phyloP scores from a whole-genome alignment of 2,888 invertebrate species.

The Epinotia ramella region DNA sequence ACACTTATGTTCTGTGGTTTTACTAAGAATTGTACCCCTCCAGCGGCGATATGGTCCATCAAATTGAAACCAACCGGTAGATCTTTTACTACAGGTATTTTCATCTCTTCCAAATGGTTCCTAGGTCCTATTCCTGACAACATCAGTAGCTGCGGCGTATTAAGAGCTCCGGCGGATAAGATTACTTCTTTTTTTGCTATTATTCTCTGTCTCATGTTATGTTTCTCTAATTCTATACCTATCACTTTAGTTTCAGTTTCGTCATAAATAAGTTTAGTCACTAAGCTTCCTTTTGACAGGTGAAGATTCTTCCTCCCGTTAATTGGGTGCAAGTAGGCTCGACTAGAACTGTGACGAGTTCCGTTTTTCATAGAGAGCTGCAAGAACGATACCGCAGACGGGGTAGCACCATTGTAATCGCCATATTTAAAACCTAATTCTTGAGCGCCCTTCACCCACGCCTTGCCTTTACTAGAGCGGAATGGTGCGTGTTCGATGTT shows the following conservation, averaged over 20 bases:
- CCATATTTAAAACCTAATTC: constrained; percentile 86
- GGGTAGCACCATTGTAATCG: constrained; percentile 87
- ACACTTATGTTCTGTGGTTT: constrained; percentile 67
- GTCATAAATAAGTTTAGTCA: constrained; percentile 85
- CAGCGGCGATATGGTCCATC: constrained; percentile 89
- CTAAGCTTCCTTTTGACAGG: constrained; percentile 86
- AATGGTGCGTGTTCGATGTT: constrained; percentile 84
- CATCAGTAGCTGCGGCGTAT: constrained; percentile 92
- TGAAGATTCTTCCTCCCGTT: constrained; percentile 86
- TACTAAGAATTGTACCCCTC: constrained; percentile 86
- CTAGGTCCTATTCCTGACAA: constrained; percentile 91
- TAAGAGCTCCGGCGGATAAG: constrained; percentile 90
- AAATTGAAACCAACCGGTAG: constrained; percentile 88
- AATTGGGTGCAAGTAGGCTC: constrained; percentile 87
- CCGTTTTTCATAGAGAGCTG: constrained; percentile 88
- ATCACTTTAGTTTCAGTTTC: constrained; percentile 82
- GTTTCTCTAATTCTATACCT: constrained; percentile 86
- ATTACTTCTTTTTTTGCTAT: constrained; percentile 90
- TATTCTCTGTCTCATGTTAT: constrained; percentile 79
- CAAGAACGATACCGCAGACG: constrained; percentile 86
- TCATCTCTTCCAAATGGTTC: constrained; percentile 83
- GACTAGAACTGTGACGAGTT: constrained; percentile 87
- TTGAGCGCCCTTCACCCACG: constrained; percentile 86
- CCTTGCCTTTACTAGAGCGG: constrained; percentile 79
- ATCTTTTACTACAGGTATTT: constrained; percentile 84